phyloP scores from a whole-genome alignment of 2,797 vertebrate species.

The Malacoctenus gilli region DNA sequence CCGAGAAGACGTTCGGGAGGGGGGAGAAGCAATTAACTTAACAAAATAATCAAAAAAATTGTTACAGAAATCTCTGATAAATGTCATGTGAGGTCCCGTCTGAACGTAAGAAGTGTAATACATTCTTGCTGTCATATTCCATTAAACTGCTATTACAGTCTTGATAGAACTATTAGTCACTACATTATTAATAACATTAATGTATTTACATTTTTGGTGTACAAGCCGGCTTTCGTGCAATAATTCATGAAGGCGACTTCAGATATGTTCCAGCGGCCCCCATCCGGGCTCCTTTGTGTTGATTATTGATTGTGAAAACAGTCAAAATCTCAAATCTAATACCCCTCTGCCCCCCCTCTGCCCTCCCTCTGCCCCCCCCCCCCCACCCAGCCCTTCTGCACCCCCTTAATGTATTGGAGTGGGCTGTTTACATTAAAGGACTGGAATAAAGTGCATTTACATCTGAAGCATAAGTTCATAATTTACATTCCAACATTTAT shows the following conservation, averaged over 20 bases:
- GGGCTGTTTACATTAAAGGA: conserved; percentile 95
- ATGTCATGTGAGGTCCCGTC: conserved; percentile 82
- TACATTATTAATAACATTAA: conserved; percentile 99
- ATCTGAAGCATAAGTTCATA: conserved; percentile 99
- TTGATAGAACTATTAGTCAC: conserved; percentile 95
- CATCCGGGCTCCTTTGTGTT: conserved; percentile 97
- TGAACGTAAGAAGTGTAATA: conserved; percentile 83
- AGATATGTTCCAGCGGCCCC: conserved; percentile 96
- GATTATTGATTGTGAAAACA: conserved; percentile 99
- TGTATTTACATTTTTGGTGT: conserved; percentile 99
- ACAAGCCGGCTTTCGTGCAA: conserved; percentile 99
- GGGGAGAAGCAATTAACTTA: conserved; percentile 84
- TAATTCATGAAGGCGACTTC: conserved; percentile 99
- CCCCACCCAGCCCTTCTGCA: no score
- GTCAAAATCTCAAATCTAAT: conserved; percentile 94
- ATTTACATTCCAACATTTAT: conserved; percentile 99
- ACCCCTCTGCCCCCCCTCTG: conserved; percentile 79
- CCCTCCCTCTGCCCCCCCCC: conserved; percentile 77
- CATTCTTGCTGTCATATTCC: conserved; percentile 87
- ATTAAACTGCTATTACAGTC: conserved; percentile 88
- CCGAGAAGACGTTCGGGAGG: conserved; percentile 71
- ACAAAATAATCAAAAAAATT: conserved; percentile 85
- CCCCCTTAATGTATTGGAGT: conserved; percentile 85
- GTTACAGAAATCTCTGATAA: conserved; percentile 84
- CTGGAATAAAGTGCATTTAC: conserved; percentile 99